Percentiles rank a stretch among this genome's conserved stretches.
These are phyloP conservation scores for Astropecten irregularis DNA, from an alignment of 53 echinoderm and acorn worm species.

Conservation along the genomic window DNA sequence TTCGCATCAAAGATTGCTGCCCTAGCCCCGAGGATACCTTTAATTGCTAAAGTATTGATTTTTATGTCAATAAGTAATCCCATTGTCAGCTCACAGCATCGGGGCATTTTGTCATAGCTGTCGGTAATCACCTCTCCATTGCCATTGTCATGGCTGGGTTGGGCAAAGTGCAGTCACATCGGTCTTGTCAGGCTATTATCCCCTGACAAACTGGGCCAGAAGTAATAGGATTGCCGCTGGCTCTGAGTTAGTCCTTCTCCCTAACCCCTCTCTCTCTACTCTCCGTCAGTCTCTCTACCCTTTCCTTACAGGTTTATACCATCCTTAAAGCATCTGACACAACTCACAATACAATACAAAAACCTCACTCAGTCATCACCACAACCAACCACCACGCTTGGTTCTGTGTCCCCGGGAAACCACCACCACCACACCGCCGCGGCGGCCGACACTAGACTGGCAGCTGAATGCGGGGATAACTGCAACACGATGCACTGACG, in stretches of 20 bases:
- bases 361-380: too few species aligned
- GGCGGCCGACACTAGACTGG: not conserved
- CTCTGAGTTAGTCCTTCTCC: conserved; percentile 18
- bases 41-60: conserved; percentile 47
- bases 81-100: conserved; percentile 17
- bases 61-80: conserved; percentile 40
- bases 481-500: conserved; percentile 21
- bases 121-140: conserved; percentile 29
- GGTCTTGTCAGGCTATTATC: conserved; percentile 39
- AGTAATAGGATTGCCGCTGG: conserved; percentile 78
- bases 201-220: conserved; percentile 57
- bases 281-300: not conserved
- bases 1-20: not conserved
- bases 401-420: too few species aligned
- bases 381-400: not conserved
- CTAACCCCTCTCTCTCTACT: conserved; percentile 6
- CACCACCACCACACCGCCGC: not conserved
- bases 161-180: conserved; percentile 61
- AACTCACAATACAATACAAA: too few species aligned
- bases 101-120: conserved; percentile 25
- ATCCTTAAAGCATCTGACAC: conserved; percentile 34
- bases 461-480: conserved; percentile 44
- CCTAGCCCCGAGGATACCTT: not conserved
- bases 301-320: not conserved
- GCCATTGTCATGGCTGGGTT: conserved; percentile 38